These are phyloP conservation scores for Neoitamus cyanurus DNA, from an alignment of 2,888 invertebrate species.

Conservation along the genomic window DNA sequence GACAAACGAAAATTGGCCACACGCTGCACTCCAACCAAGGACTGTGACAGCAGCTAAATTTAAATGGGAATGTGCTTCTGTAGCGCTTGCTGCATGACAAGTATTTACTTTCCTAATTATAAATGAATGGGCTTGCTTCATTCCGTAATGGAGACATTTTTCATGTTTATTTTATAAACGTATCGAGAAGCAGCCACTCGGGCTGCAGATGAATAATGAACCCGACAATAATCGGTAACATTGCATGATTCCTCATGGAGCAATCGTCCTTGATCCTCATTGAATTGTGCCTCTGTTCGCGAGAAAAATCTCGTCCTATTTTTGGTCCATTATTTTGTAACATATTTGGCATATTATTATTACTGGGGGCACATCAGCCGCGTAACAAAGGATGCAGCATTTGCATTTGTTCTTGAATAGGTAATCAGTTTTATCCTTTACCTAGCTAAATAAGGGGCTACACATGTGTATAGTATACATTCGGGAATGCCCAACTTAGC, in stretches of 20 bases:
- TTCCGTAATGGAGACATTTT: slow-evolving; percentile 7
- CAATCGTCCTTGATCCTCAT: neutral
- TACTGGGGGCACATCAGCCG: neutral
- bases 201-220: neutral
- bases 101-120: slow-evolving; percentile 27
- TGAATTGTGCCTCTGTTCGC: neutral
- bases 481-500: too few relatives aligned
- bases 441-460: too few relatives aligned
- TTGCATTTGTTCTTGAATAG: too few relatives aligned
- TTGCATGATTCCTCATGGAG: neutral
- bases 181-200: neutral
- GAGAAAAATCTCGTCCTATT: neutral
- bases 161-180: slow-evolving; percentile 11
- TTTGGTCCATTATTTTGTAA: neutral
- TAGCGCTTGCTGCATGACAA: neutral
- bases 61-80: neutral
- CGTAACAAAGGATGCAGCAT: neutral
- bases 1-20: slow-evolving; percentile 15
- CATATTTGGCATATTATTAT: neutral
- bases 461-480: too few relatives aligned
- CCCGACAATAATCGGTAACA: neutral
- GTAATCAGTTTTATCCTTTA: too few relatives aligned
- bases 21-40: neutral
- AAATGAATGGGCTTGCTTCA: slow-evolving; percentile 15
- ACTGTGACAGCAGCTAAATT: neutral